phyloP scores from a whole-genome alignment of 2,113 vertebrate genomes.

The Otolemur garnettii region DNA sequence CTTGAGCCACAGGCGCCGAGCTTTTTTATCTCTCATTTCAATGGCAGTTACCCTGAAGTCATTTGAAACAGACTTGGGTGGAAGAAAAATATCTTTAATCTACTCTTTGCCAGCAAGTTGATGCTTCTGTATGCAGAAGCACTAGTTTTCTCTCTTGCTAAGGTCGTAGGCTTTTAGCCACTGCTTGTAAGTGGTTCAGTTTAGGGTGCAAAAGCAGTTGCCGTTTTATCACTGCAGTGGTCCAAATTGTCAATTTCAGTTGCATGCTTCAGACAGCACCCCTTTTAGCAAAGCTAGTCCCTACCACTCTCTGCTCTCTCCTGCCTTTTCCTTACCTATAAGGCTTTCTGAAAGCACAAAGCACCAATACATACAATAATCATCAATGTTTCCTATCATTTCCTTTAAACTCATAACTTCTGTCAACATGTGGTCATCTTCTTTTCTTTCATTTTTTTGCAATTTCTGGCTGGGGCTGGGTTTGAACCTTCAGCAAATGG shows the following conservation, averaged over 20 bases:
- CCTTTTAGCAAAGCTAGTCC: not conserved
- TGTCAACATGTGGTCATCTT: not conserved
- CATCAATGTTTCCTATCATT: not conserved
- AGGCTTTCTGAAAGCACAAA: slow-evolving; percentile 37
- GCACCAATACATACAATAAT: not conserved
- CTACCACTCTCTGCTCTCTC: not conserved
- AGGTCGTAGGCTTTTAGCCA: slow-evolving; percentile 31
- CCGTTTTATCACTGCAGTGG: not conserved
- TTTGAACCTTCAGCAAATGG: too few species aligned
- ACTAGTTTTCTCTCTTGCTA: not conserved
- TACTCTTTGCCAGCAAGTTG: not conserved
- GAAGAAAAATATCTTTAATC: slow-evolving; percentile 22
- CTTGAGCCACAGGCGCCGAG: too few species aligned
- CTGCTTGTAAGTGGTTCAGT: not conserved
- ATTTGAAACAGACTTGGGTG: slow-evolving; percentile 10
- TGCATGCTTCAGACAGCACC: not conserved
- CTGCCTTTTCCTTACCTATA: not conserved
- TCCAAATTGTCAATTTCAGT: not conserved
- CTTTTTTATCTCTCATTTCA: not conserved
- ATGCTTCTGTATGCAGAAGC: not conserved
- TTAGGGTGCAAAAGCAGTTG: not conserved
- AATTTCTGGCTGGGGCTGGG: too few species aligned
- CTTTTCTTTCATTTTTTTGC: not conserved
- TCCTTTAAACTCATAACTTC: not conserved
- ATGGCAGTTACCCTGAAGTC: not conserved